Evolutionary conservation across 1,140 invertebrate genomes (phyloP).

Genomic region (Eciton burchellii): DNA sequence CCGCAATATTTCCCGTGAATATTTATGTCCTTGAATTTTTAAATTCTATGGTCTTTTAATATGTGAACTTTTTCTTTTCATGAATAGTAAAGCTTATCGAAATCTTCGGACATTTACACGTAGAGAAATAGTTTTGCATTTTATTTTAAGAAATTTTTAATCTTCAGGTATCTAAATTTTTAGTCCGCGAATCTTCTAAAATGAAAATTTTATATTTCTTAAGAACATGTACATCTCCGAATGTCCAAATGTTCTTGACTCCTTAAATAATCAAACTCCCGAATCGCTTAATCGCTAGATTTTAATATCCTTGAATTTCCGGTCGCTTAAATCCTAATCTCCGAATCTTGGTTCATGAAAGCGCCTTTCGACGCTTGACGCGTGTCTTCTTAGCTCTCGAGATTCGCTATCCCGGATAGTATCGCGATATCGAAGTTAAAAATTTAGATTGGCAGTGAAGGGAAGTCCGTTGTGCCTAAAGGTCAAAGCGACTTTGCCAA

Average conservation of each 20-base stretch:
- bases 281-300: not conserved
- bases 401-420: not conserved
- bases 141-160: not conserved
- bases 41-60: not conserved
- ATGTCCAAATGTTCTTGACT: not conserved
- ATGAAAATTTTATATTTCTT: not conserved
- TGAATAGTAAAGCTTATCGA: too few species aligned
- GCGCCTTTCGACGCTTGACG: not conserved
- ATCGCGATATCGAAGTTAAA: conserved; percentile 38
- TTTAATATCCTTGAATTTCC: not conserved
- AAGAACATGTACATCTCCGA: too few species aligned
- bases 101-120: too few species aligned
- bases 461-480: conserved; percentile 43
- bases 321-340: not conserved
- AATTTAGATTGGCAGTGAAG: conserved; percentile 34
- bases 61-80: too few species aligned
- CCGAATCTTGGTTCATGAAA: not conserved
- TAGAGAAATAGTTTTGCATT: not conserved
- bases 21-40: not conserved
- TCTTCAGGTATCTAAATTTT: too few species aligned
- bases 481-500: conserved; percentile 44
- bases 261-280: not conserved
- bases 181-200: too few species aligned
- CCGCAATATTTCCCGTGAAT: too few species aligned
- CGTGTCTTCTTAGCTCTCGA: not conserved